Percentiles rank a stretch among this genome's conserved stretches.
phyloP scores from a whole-genome alignment of 2,797 vertebrate species.

The Paguma larvata region DNA sequence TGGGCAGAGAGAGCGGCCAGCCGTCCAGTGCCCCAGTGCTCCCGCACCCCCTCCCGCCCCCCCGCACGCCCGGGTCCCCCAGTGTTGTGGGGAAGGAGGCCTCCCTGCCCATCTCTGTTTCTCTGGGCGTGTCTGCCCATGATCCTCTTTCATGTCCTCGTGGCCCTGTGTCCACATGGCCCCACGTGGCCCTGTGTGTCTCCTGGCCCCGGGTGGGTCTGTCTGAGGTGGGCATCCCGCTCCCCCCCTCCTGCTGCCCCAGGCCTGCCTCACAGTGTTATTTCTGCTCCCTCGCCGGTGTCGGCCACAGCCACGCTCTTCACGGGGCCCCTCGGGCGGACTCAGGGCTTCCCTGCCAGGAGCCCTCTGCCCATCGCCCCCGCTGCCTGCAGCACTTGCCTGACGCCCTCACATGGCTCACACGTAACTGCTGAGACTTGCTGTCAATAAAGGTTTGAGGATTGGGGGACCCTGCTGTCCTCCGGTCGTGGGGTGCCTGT shows the following conservation, averaged over 20 bases:
- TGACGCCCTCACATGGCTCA: neutral
- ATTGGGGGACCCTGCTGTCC: neutral
- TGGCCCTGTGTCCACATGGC: neutral
- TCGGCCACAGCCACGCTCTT: neutral
- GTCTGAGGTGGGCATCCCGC: neutral
- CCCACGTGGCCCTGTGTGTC: neutral
- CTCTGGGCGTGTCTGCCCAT: too few relatives aligned
- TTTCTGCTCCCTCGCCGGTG: conserved; percentile 50
- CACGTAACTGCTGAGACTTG: neutral
- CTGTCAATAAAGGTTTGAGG: conserved; percentile 74
- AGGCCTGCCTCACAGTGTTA: conserved; percentile 43
- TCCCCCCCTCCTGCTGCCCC: neutral
- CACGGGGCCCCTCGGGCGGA: neutral
- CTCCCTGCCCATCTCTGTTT: neutral
- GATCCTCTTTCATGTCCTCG: too few relatives aligned
- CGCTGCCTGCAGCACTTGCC: neutral
- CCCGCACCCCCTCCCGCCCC: too few relatives aligned
- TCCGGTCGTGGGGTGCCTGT: neutral
- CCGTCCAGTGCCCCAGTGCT: neutral
- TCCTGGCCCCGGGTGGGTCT: neutral
- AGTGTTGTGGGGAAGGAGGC: neutral
- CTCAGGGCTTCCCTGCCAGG: neutral
- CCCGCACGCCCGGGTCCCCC: neutral
- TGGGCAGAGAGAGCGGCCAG: neutral
- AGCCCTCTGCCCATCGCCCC: neutral